These are phyloP conservation scores for Laticauda laticaudata DNA, from an alignment of 2,113 vertebrate genomes.

Conservation along the genomic window DNA sequence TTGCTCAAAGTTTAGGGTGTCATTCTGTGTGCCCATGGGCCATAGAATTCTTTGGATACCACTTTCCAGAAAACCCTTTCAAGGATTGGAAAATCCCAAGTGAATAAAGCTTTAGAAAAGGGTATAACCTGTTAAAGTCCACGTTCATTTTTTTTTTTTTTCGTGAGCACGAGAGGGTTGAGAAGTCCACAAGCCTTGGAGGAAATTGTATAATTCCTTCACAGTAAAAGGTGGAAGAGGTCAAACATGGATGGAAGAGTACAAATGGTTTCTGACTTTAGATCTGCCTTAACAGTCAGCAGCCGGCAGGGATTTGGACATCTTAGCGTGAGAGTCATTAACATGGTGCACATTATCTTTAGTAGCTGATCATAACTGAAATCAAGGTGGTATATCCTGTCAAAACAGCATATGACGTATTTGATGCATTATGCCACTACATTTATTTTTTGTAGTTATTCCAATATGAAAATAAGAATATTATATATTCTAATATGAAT, in stretches of 20 bases:
- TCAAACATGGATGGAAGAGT: background rate
- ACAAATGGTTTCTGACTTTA: background rate
- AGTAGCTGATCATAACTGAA: background rate
- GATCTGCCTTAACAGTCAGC: background rate
- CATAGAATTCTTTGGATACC: background rate
- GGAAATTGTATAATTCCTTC: background rate
- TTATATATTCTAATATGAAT: background rate
- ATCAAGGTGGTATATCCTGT: background rate
- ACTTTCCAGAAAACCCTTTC: background rate
- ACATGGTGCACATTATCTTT: background rate
- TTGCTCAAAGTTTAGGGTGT: background rate
- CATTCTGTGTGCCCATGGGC: background rate
- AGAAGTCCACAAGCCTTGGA: background rate
- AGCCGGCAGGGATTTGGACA: background rate
- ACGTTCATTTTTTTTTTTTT: too few relatives aligned
- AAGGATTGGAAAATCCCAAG: background rate
- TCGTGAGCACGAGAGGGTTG: too few relatives aligned
- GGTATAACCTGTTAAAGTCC: too few relatives aligned
- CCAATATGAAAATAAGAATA: background rate
- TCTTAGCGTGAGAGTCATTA: background rate
- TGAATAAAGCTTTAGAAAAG: background rate
- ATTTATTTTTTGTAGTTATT: constrained; percentile 30
- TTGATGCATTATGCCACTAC: constrained; percentile 1
- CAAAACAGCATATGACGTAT: background rate
- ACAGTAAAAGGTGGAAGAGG: background rate